phyloP scores from a whole-genome alignment of 2,888 invertebrate genomes.

The Ochropleura plecta region DNA sequence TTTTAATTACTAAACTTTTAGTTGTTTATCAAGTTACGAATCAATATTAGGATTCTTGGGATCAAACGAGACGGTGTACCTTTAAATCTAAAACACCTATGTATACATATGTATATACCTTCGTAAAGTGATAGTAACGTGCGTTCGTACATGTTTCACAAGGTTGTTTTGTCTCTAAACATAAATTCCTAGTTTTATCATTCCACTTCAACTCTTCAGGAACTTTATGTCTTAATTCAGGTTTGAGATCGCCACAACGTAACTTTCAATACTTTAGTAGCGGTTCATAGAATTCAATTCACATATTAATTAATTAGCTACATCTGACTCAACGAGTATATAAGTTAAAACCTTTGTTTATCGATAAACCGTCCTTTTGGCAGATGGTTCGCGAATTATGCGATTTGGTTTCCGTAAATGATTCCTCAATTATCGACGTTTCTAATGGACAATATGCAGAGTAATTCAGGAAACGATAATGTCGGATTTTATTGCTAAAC shows the following conservation, averaged over 20 bases:
- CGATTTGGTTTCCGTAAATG: conserved; percentile 30
- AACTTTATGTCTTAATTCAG: conserved; percentile 45
- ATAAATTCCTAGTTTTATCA: conserved; percentile 53
- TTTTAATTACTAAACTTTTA: conserved; percentile 11
- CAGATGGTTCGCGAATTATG: conserved; percentile 12
- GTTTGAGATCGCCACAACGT: conserved; percentile 30
- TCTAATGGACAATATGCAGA: conserved; percentile 9
- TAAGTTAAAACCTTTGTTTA: background rate
- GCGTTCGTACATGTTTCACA: conserved; percentile 45
- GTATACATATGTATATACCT: background rate
- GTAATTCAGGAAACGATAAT: conserved; percentile 23
- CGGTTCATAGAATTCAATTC: conserved; percentile 14
- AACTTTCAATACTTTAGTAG: conserved; percentile 13
- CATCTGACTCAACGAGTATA: conserved; percentile 13
- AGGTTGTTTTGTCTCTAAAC: conserved; percentile 36
- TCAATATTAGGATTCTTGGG: background rate
- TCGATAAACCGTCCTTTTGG: conserved; percentile 1
- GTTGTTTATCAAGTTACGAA: conserved; percentile 1
- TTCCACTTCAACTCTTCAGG: conserved; percentile 24
- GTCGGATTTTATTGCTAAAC: conserved; percentile 3
- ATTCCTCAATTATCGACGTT: conserved; percentile 14
- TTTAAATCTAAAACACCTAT: conserved; percentile 8
- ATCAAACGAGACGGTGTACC: background rate
- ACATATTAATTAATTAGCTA: conserved; percentile 17
- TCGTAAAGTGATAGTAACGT: background rate